phyloP scores from a whole-genome alignment of 2,797 vertebrate species.

The Lutra lutra region DNA sequence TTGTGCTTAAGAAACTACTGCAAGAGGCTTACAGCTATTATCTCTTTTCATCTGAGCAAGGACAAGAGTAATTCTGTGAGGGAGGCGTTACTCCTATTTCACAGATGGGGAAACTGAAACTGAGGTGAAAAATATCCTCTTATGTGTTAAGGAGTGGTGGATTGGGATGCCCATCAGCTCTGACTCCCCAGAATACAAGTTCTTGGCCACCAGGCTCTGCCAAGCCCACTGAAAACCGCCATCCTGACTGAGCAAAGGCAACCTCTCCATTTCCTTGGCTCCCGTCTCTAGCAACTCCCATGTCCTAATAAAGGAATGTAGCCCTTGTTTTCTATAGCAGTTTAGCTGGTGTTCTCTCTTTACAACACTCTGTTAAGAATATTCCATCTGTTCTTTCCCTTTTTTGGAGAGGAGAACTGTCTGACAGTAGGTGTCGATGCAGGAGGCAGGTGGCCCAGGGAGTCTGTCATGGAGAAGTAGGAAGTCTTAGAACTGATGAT shows the following conservation, averaged over 20 bases:
- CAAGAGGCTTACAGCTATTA: not conserved
- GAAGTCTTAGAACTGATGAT: constrained; percentile 67
- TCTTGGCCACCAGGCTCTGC: not conserved
- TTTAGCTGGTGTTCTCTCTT: constrained; percentile 62
- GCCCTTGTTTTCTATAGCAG: constrained; percentile 49
- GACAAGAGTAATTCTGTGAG: not conserved
- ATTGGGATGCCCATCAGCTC: not conserved
- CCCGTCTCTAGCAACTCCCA: not conserved
- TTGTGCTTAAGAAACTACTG: not conserved
- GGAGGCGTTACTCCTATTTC: not conserved
- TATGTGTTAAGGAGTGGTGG: not conserved
- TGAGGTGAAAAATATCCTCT: not conserved
- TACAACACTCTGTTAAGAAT: constrained; percentile 63
- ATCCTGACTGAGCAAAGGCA: not conserved
- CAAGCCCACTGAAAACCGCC: not conserved
- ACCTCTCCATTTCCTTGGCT: not conserved
- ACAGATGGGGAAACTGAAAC: not conserved
- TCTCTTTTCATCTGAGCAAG: not conserved
- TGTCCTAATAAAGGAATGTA: constrained; percentile 55
- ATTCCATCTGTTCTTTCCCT: constrained; percentile 70
- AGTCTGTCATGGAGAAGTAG: constrained; percentile 64
- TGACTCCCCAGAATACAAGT: not conserved
- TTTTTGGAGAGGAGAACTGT: constrained; percentile 51
- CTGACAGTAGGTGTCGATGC: constrained; percentile 70
- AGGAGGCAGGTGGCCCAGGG: constrained; percentile 64